phyloP scores from a whole-genome alignment of 2,888 invertebrate species.

The Drosophila anomelani region DNA sequence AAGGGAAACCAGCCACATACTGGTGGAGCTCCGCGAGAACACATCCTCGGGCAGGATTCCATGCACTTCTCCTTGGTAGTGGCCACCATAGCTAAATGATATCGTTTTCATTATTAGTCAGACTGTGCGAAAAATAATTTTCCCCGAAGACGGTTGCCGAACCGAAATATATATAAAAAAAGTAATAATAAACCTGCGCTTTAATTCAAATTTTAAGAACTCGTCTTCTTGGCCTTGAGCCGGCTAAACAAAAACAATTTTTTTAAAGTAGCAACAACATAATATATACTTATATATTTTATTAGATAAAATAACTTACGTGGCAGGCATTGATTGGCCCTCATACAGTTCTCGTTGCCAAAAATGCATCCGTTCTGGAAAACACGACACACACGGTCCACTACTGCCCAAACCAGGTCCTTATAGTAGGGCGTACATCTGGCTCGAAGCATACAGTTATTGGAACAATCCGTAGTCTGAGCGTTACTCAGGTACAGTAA shows the following conservation, averaged over 20 bases:
- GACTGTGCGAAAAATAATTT: too few relatives aligned
- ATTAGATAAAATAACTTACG: conserved; percentile 22
- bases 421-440: conserved; percentile 46
- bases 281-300: too few relatives aligned
- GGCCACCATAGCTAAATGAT: conserved; percentile 28
- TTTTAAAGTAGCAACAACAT: too few relatives aligned
- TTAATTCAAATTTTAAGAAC: too few relatives aligned
- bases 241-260: too few relatives aligned
- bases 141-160: too few relatives aligned
- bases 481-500: conserved; percentile 23
- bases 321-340: conserved; percentile 44
- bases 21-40: conserved; percentile 19
- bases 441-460: conserved; percentile 1
- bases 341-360: conserved; percentile 41
- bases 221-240: too few relatives aligned
- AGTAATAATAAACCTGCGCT: too few relatives aligned
- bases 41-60: conserved; percentile 19
- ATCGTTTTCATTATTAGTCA: not conserved
- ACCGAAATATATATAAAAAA: too few relatives aligned
- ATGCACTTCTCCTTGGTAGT: conserved; percentile 29
- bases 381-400: conserved; percentile 40
- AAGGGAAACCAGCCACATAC: conserved; percentile 45
- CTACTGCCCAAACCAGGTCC: conserved; percentile 48
- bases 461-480: conserved; percentile 25
- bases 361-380: conserved; percentile 60